Percentiles rank a stretch among this genome's conserved stretches.
Evolutionary conservation across 92 coral and sea anemone species (phyloP).

Genomic region (Heteractis magnifica): DNA sequence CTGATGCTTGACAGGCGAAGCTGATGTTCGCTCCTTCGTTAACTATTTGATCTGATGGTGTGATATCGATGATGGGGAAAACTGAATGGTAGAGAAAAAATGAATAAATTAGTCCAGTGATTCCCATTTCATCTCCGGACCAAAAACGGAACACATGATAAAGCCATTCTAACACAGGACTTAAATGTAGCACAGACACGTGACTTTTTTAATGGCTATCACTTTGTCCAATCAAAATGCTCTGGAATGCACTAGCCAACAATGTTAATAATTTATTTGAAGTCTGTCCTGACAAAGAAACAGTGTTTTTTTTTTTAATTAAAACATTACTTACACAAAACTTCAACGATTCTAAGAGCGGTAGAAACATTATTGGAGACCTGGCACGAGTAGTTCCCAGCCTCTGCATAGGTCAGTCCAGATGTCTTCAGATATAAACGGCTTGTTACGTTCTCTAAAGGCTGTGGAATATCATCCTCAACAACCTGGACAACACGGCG

Average conservation of each 20-base stretch:
- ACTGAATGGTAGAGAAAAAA: conserved; percentile 7
- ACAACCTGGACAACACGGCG: conserved; percentile 43
- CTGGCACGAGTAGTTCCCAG: conserved; percentile 73
- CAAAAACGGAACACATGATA: no score
- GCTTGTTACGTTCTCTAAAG: conserved; percentile 43
- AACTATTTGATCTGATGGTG: conserved; percentile 14
- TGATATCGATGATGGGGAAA: conserved; percentile 27
- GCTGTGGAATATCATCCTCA: conserved; percentile 8
- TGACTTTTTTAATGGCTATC: no score
- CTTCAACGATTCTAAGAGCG: conserved; percentile 30
- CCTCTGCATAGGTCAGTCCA: conserved; percentile 52
- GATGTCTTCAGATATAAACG: conserved; percentile 59
- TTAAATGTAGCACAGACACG: no score
- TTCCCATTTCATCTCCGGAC: no score
- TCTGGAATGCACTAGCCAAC: no score
- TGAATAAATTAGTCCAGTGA: no score
- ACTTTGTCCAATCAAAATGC: no score
- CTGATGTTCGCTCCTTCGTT: conserved; percentile 10
- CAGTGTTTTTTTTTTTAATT: neutral
- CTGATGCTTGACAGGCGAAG: conserved; percentile 41
- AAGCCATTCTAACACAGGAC: no score
- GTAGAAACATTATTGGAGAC: conserved; percentile 36
- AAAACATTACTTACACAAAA: conserved; percentile 57
- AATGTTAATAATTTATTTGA: no score
- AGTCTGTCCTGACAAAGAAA: no score